Conservation (phyloP, 2,113 vertebrate genomes). For the Spea bombifrons region DNA sequence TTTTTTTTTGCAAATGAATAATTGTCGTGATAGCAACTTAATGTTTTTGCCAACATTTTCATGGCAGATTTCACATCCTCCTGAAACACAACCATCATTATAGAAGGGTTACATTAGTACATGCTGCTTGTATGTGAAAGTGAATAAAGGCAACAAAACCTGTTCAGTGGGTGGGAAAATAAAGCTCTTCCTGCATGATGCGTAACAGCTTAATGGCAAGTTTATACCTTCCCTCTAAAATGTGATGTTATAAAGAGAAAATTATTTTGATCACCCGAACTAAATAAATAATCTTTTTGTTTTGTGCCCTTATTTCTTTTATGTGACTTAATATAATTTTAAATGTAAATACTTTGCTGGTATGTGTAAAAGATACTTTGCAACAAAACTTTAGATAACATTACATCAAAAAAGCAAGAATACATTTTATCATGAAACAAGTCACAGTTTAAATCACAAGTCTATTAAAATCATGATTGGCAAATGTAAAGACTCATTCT, state of each 20-base stretch:
- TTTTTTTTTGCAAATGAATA: conserved; percentile 19
- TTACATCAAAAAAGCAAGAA: not conserved
- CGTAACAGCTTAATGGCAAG: too few relatives aligned
- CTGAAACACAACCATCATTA: conserved; percentile 12
- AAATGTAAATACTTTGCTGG: too few relatives aligned
- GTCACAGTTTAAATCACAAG: not conserved
- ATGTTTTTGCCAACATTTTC: conserved; percentile 8
- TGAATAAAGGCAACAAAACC: not conserved
- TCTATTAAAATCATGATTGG: too few relatives aligned
- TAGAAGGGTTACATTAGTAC: not conserved
- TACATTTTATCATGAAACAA: not conserved
- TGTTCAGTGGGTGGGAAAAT: not conserved
- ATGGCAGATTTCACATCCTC: conserved; percentile 12
- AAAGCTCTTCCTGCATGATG: not conserved
- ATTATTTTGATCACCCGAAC: too few relatives aligned
- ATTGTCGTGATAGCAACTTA: conserved; percentile 37
- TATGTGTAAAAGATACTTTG: too few relatives aligned
- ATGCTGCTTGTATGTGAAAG: not conserved
- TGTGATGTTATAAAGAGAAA: too few relatives aligned
- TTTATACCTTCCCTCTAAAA: too few relatives aligned
- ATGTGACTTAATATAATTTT: too few relatives aligned
- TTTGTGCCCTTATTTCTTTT: too few relatives aligned
- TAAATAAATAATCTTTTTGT: too few relatives aligned
- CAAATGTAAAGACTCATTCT: too few relatives aligned
- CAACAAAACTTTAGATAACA: too few relatives aligned